Conservation (phyloP, 2,797 vertebrate species). For the Echiichthys vipera region DNA sequence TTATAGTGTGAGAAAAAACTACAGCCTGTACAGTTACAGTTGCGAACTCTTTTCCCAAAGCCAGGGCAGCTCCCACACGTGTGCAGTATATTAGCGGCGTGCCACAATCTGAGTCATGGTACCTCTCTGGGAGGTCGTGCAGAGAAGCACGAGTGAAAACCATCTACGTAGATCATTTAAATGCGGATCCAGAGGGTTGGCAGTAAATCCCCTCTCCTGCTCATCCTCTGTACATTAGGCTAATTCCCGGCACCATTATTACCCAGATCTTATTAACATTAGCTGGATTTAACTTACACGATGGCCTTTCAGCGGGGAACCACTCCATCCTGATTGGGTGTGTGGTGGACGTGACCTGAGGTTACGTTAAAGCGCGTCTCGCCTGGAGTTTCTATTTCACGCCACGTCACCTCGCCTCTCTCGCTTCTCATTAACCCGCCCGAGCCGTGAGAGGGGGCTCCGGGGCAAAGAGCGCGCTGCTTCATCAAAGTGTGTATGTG, state of each 20-base stretch:
- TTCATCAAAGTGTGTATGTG: slow-evolving; percentile 32
- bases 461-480: slow-evolving; percentile 28
- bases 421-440: slow-evolving; percentile 76
- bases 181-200: slow-evolving; percentile 47
- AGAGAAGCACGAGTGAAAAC: slow-evolving; percentile 39
- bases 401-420: slow-evolving; percentile 65
- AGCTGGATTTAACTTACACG: slow-evolving; percentile 56
- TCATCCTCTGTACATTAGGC: slow-evolving; percentile 36
- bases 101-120: slow-evolving; percentile 55
- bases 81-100: slow-evolving; percentile 50
- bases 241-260: slow-evolving; percentile 29
- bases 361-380: slow-evolving; percentile 53
- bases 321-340: slow-evolving; percentile 48
- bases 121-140: slow-evolving; percentile 36
- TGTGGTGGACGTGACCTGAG: slow-evolving; percentile 46
- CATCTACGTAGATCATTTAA: slow-evolving; percentile 43
- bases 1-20: slow-evolving; percentile 15
- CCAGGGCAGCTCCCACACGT: slow-evolving; percentile 56
- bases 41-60: slow-evolving; percentile 55
- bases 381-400: slow-evolving; percentile 74
- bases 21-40: slow-evolving; percentile 39
- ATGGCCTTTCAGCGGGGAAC: slow-evolving; percentile 48
- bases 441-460: slow-evolving; percentile 40
- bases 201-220: slow-evolving; percentile 29
- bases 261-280: slow-evolving; percentile 51